Evolutionary conservation across 2,888 invertebrate genomes (phyloP).

Genomic region (Chamaedrilus cognettii): DNA sequence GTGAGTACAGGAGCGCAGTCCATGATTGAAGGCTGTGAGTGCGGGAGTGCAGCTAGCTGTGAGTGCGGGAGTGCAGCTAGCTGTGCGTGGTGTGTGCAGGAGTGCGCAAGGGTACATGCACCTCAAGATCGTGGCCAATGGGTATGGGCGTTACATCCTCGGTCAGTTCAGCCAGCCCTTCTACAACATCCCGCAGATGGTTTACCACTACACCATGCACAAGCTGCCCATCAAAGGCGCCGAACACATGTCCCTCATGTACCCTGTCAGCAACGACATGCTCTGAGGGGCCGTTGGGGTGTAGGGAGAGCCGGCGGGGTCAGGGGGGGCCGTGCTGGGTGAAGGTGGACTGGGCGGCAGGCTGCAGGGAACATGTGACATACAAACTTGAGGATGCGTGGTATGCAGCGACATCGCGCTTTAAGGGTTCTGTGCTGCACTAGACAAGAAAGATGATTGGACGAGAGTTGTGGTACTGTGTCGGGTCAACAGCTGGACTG

Average conservation of each 20-base stretch:
- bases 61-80: too few relatives aligned
- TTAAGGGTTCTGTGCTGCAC: too few relatives aligned
- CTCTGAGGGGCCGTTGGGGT: constrained; percentile 29
- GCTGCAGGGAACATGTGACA: not conserved
- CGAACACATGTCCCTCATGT: constrained; percentile 92
- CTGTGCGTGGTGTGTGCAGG: constrained; percentile 66
- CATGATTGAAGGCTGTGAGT: too few relatives aligned
- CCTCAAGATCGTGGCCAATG: constrained; percentile 77
- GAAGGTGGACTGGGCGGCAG: not conserved
- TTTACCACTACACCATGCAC: constrained; percentile 89
- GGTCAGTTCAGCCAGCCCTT: constrained; percentile 94
- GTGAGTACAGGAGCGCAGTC: too few relatives aligned
- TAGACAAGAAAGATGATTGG: too few relatives aligned
- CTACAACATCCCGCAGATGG: constrained; percentile 90
- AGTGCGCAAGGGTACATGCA: constrained; percentile 96
- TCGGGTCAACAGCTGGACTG: too few relatives aligned
- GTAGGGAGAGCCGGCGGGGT: too few relatives aligned
- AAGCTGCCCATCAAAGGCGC: constrained; percentile 93
- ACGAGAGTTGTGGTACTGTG: too few relatives aligned
- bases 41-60: too few relatives aligned
- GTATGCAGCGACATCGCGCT: too few relatives aligned
- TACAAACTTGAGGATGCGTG: too few relatives aligned
- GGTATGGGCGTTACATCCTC: constrained; percentile 81
- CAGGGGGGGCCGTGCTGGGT: too few relatives aligned
- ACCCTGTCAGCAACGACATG: constrained; percentile 68